Base-by-base conservation (phyloP, 2,888 invertebrate species). In the Diachrysia chrysitis region DNA sequence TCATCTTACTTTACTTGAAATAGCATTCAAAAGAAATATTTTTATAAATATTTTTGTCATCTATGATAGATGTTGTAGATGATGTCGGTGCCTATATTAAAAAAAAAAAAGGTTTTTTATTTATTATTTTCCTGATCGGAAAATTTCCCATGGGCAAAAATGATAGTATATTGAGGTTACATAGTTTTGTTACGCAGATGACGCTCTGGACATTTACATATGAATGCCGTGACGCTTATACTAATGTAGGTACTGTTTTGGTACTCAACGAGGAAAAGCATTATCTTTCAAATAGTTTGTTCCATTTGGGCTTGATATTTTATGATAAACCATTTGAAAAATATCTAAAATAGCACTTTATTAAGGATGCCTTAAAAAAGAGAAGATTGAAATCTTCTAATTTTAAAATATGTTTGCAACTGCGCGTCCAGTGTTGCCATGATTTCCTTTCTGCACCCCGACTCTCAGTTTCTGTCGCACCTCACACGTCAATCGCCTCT, bases 391-490 rank as follows among this genome's bases (percentile, higher is more conserved):
- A n/a, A n/a, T n/a, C n/a, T n/a, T 21, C 12, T 21, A 12, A 32
- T 10, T 32, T 10, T 10, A 10, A 32, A 10, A 10, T n/a, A 7
- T 19, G 7, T 5, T 48, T 0, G 25, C 53, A 23, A 61, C 63
- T 59, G 42, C 51, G 58, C 70, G 23, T 54, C 42, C 55, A 16
- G 48, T 32, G 25, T 25, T 25, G 37, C 29, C 53, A 60, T 53
- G 56, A 54, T 81, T 82, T 75, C 71, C 74, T 78, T 79, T 74
- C 71, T 69, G 66, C 71, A 63, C 73, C 76, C 65, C 55, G 71
- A 87, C 88, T 89, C 85, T 89, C 88, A 78, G 80, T 89, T 89
- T 89, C 88, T 80, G 81, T 81, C 77, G 75, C 72, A 65, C 71
- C 71, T 69, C 76, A 79, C 81, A 79, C 83, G 86, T 88, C 88